Base-by-base conservation (phyloP, 2,888 invertebrate species). In the Oligia latruncula region DNA sequence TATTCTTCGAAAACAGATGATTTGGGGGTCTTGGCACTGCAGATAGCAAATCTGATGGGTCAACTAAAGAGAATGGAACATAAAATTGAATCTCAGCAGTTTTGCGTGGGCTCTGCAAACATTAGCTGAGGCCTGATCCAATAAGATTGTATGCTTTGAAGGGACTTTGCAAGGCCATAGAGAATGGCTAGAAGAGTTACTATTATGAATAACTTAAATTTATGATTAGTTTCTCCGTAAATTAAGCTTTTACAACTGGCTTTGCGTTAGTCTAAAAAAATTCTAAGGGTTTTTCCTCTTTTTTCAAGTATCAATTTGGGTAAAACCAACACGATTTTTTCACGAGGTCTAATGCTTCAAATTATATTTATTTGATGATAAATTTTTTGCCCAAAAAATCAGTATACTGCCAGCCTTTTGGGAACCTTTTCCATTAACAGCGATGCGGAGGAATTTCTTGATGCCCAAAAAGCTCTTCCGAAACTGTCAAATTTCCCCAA, bases 111-210 rank as follows among this genome's bases (percentile, higher is more conserved):
- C 92, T 90, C 80, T 77, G 85, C 91, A 93, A 93, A 94, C 93
- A 93, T 93, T 93, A 92, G 93, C 93, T 88, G 75, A 92, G 92
- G 93, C 93, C 93, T 93, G 93, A 93, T 93, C 93, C 94, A 95
- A 94, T 94, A 94, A 94, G 94, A 93, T 93, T 94, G 93, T 94
- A 90, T 93, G 91, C 92, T 92, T 90, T 92, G 92, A 93, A 93
- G 93, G 93, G 92, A 90, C 90, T 89, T 81, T 77, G 71, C 86
- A 11, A 15, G 55, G 91, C 89, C 60, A 55, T 91, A 91, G 43
- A 87, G 76, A 83, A 81, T 5, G 5, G 64, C 90, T 92, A 79
- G 92, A 84, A 78, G 80, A 60, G 81, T 8, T 46, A 77, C 66
- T 35, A 68, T 71, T 46, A 46, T 46, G 11, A 46, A 46, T 46